A percentile compares a stretch with the other conserved stretches of the same genome.
Conservation (phyloP, 1,140 invertebrate genomes). For the Drosophila burlai region DNA sequence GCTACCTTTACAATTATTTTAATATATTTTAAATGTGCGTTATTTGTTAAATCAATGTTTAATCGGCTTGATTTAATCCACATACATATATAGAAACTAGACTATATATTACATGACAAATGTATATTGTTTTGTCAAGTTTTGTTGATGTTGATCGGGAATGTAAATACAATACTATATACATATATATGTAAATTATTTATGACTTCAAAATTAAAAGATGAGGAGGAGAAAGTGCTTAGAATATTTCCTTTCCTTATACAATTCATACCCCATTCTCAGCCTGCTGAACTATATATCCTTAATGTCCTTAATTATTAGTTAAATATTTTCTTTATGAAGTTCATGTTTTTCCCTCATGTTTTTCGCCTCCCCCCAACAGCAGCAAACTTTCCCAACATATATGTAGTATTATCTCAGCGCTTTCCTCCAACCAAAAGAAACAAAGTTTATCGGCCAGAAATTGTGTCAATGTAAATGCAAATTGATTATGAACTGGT, state of each 20-base stretch:
- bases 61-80: not conserved
- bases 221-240: not conserved
- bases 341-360: not conserved
- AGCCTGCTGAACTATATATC: not conserved
- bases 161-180: too few relatives aligned
- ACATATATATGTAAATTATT: too few relatives aligned
- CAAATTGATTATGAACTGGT: constrained; percentile 29
- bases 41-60: not conserved
- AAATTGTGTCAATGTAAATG: constrained; percentile 9
- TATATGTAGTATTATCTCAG: not conserved
- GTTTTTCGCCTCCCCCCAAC: not conserved
- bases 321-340: not conserved
- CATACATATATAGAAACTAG: not conserved
- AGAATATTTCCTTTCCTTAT: not conserved
- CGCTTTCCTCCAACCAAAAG: not conserved
- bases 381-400: not conserved
- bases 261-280: not conserved
- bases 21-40: too few relatives aligned
- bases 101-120: too few relatives aligned
- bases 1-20: too few relatives aligned
- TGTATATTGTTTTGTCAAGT: too few relatives aligned
- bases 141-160: too few relatives aligned
- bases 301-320: too few relatives aligned
- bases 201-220: too few relatives aligned
- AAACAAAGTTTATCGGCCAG: constrained; percentile 2